Evolutionary conservation across 2,888 invertebrate species (phyloP).

Genomic region (Petrophora chlorosata): DNA sequence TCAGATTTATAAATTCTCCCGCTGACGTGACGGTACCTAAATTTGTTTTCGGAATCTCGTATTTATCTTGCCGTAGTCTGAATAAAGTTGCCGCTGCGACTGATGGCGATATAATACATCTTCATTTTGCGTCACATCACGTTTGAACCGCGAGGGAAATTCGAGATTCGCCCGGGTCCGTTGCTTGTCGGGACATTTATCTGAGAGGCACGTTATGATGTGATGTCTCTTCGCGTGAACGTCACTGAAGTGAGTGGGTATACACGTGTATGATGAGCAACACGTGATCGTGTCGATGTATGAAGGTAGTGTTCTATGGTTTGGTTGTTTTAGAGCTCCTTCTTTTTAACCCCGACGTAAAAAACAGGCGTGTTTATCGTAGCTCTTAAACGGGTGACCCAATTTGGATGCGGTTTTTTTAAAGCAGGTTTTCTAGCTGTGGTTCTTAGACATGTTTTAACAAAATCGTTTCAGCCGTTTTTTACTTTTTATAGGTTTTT

Average conservation of each 20-base stretch:
- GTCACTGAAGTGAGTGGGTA: conserved; percentile 26
- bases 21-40: conserved; percentile 36
- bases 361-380: too few species aligned
- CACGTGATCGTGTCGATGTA: conserved; percentile 22
- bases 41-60: conserved; percentile 37
- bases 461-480: too few species aligned
- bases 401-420: too few species aligned
- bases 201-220: conserved; percentile 41
- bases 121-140: conserved; percentile 49
- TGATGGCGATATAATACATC: conserved; percentile 49
- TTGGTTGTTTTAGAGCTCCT: conserved; percentile 27
- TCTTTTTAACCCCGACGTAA: too few species aligned
- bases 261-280: conserved; percentile 25
- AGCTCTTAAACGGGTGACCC: too few species aligned
- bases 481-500: too few species aligned
- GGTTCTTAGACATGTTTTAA: too few species aligned
- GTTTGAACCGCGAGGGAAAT: conserved; percentile 53
- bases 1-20: conserved; percentile 48
- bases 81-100: conserved; percentile 42
- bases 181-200: conserved; percentile 51
- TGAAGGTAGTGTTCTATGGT: too few species aligned
- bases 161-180: conserved; percentile 46
- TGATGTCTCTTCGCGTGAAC: conserved; percentile 28
- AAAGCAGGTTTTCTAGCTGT: too few species aligned
- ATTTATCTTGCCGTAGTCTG: conserved; percentile 41